Evolutionary conservation across 2,797 vertebrate genomes (phyloP), one percentile per base, ranked within the genome.

Genomic region (Sciurus vulgaris): DNA sequence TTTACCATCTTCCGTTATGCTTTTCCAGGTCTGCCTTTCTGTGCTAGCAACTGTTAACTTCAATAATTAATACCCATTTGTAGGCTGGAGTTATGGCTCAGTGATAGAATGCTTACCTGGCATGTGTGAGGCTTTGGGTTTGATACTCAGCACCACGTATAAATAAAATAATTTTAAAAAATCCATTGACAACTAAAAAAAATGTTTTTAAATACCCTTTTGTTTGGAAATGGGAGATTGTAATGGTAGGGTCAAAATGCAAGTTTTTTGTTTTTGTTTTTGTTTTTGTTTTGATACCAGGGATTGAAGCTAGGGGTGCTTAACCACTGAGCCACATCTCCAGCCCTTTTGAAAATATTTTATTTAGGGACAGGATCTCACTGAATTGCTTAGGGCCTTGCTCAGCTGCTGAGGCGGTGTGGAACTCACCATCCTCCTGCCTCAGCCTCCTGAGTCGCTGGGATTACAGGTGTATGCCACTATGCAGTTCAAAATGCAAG

Each of bases 151-250:
- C 44, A 47, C 44, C 44, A 47, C 44, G 8, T 47, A 47, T 5
- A 47, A 47, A 47, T 47, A 47, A 47, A 47, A 47, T 47, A 47
- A 47, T 47, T 7, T 7, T 7, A 5, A 47, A 47, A 47, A 47
- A 47, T 47, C 44, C 44, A 47, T 47, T 47, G 44, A 47, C 44
- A 47, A 47, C 44, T 47, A 47, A 47, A 47, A 47, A 47, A 47
- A 47, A 47, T 7, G 7, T 47, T 7, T 7, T 7, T 7, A 47
- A 72, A 78, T 82, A 59, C 12, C 14, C 24, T 13, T 81, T 94
- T 94, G 59, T 88, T 84, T 89, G 61, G 81, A 90, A 95, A 73
- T 88, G 22, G 73, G 51, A 91, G 5, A 18, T 87, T 93, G 85
- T 44, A 56, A 86, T 35, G 41, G 30, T 15, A 73, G 79, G 54